phyloP scores from a whole-genome alignment of 1,140 invertebrate species.

The Ostrea denselamellosa region DNA sequence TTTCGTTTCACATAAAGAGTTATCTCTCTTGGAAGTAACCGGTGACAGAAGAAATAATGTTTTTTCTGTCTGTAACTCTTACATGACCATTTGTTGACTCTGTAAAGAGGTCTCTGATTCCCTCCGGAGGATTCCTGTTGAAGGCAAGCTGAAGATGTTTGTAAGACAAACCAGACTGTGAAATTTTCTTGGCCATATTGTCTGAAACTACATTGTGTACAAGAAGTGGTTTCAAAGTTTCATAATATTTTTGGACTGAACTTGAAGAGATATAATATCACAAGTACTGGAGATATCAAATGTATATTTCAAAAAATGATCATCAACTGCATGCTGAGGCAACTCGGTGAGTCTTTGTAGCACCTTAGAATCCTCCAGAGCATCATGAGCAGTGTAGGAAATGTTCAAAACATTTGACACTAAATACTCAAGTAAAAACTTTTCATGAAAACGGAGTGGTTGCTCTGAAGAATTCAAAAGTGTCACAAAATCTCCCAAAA shows the following conservation, averaged over 20 bases:
- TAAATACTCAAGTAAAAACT: not conserved
- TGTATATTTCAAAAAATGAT: not conserved
- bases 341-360: not conserved
- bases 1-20: too few species aligned
- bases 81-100: too few species aligned
- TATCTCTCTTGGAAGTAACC: too few species aligned
- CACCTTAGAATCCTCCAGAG: not conserved
- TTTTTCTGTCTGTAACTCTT: too few species aligned
- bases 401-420: slow-evolving; percentile 17
- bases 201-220: not conserved
- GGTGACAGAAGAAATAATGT: too few species aligned
- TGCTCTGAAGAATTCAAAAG: not conserved
- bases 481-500: slow-evolving; percentile 30
- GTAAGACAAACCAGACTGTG: not conserved
- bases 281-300: too few species aligned
- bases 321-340: not conserved
- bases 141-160: not conserved
- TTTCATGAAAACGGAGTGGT: not conserved
- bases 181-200: not conserved
- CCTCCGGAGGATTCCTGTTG: not conserved
- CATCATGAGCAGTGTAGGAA: not conserved
- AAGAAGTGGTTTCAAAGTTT: slow-evolving; percentile 18
- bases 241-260: not conserved
- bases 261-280: not conserved
- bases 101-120: too few species aligned